Conservation (phyloP, 2,113 vertebrate species). For the Kryptolebias marmoratus region DNA sequence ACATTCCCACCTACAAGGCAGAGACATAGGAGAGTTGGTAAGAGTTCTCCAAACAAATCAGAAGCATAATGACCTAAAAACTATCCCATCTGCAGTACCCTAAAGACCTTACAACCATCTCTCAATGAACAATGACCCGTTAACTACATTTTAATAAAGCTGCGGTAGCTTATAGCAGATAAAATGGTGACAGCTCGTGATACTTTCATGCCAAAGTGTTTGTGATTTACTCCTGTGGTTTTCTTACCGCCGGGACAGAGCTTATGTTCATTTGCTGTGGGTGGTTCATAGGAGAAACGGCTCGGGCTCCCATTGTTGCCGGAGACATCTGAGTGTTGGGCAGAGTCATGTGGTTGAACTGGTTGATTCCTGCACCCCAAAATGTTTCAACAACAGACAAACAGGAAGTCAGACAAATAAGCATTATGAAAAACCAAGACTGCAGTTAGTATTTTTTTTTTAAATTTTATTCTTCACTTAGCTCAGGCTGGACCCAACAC, state of each 20-base stretch:
- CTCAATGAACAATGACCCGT: no score
- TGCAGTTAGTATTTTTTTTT: background rate
- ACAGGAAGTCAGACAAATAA: background rate
- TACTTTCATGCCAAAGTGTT: background rate
- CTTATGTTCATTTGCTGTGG: conserved; percentile 94
- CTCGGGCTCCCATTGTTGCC: conserved; percentile 88
- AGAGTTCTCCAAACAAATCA: background rate
- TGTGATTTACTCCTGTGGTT: background rate
- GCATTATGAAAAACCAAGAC: background rate
- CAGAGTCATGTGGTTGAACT: conserved; percentile 92
- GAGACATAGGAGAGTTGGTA: background rate
- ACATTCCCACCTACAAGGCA: conserved; percentile 89
- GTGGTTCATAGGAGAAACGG: conserved; percentile 94
- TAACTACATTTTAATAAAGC: no score
- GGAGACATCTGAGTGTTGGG: conserved; percentile 92
- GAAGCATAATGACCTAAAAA: background rate
- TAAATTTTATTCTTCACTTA: background rate
- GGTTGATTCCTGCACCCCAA: conserved; percentile 87
- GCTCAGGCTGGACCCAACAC: background rate
- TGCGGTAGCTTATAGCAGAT: background rate
- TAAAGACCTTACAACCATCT: no score
- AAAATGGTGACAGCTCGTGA: background rate
- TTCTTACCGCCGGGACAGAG: conserved; percentile 89
- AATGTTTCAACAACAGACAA: conserved; percentile 5
- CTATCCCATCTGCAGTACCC: no score